These are phyloP conservation scores for Pampusana beccarii DNA, from an alignment of 2,113 vertebrate species.

Conservation along the genomic window DNA sequence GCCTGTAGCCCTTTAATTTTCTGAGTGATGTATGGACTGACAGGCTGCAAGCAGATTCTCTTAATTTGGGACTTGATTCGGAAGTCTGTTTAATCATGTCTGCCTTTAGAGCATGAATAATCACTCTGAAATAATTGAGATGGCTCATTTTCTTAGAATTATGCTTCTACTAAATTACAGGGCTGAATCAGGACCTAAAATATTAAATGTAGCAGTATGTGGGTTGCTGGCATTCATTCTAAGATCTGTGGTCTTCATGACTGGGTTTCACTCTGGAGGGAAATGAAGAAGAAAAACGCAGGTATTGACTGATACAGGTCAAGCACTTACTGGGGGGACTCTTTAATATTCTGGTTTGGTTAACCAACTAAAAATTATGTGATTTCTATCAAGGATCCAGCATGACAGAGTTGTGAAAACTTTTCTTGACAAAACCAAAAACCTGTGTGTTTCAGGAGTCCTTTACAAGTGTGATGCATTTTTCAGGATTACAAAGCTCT, in stretches of 20 bases:
- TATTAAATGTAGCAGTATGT: not conserved
- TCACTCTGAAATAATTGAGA: not conserved
- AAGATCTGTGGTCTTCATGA: not conserved
- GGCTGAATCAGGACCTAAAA: not conserved
- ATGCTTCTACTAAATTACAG: not conserved
- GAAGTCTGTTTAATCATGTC: not conserved
- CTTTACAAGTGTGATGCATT: not conserved
- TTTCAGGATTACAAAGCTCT: not conserved
- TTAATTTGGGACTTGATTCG: not conserved
- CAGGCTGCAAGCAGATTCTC: not conserved
- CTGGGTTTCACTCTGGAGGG: not conserved
- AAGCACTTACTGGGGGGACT: not conserved
- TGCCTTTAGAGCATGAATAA: not conserved
- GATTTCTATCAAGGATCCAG: not conserved
- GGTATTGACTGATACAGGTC: not conserved
- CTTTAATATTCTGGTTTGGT: not conserved
- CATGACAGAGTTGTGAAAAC: not conserved
- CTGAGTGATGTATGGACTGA: not conserved
- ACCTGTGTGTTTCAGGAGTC: not conserved
- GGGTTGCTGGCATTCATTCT: not conserved
- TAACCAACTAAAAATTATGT: not conserved
- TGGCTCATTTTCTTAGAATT: not conserved
- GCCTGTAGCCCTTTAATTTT: not conserved
- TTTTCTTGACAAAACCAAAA: not conserved
- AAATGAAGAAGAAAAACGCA: not conserved